Evolutionary conservation across 2,888 invertebrate species (phyloP).

Genomic region (Melipona beecheii): DNA sequence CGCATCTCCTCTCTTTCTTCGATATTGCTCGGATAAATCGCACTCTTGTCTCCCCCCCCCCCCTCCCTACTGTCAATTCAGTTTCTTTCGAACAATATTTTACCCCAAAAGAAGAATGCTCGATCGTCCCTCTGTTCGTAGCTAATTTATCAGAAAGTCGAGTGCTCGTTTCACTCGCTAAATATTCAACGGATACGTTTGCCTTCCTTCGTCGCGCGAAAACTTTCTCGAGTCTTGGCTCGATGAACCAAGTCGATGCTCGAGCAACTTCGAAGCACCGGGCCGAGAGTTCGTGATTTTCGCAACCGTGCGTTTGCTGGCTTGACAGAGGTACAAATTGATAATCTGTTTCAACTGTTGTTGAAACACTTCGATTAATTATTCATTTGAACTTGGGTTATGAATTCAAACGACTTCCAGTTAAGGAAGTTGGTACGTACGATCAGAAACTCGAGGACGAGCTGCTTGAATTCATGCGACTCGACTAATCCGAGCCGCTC

Average conservation of each 20-base stretch:
- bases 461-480: neutral
- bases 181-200: too few species aligned
- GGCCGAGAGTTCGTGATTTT: neutral
- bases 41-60: neutral
- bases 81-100: neutral
- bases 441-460: neutral
- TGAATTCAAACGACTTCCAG: neutral
- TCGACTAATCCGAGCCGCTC: neutral
- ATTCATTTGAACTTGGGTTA: neutral
- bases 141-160: slow-evolving; percentile 1
- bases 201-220: neutral
- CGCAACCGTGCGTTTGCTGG: neutral
- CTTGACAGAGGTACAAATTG: neutral
- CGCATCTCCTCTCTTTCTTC: slow-evolving; percentile 2
- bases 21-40: slow-evolving; percentile 13
- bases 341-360: neutral
- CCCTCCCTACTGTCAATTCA: neutral
- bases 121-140: neutral
- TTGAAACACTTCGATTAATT: too few species aligned
- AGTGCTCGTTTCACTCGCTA: neutral
- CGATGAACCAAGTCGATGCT: neutral
- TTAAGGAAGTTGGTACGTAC: neutral
- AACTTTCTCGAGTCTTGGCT: neutral
- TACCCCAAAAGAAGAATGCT: neutral
- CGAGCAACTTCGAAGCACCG: neutral